Percentiles rank a stretch among this genome's conserved stretches.
phyloP scores from a whole-genome alignment of 2,797 vertebrate genomes.

The Lophius americanus region DNA sequence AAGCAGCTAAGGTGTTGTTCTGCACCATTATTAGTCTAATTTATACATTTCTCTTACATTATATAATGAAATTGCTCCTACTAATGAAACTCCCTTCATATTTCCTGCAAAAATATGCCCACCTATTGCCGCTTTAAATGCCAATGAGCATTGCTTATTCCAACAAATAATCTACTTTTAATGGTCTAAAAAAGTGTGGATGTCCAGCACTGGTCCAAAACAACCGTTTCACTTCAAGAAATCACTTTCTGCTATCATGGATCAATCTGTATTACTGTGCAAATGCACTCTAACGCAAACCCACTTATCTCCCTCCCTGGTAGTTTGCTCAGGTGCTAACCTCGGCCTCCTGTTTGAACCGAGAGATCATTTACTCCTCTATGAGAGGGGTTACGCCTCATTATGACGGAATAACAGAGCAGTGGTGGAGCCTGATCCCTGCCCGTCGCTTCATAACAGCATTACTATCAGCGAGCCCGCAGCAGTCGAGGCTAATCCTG shows the following conservation, averaged over 20 bases:
- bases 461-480: constrained; percentile 64
- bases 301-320: constrained; percentile 12
- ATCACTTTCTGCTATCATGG: neutral
- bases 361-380: constrained; percentile 51
- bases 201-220: neutral
- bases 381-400: constrained; percentile 66
- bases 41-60: too few species aligned
- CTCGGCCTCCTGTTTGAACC: constrained; percentile 45
- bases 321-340: constrained; percentile 36
- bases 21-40: too few species aligned
- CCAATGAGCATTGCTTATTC: neutral
- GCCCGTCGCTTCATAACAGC: constrained; percentile 60
- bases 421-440: constrained; percentile 59
- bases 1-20: neutral
- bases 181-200: neutral
- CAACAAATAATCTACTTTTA: neutral
- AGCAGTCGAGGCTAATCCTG: constrained; percentile 67
- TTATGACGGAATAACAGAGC: constrained; percentile 68
- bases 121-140: neutral
- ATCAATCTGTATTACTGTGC: constrained; percentile 1
- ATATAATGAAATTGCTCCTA: too few species aligned
- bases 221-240: neutral
- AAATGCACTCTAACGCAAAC: constrained; percentile 6
- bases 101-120: neutral
- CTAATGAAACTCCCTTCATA: too few species aligned